phyloP scores from a whole-genome alignment of 2,797 vertebrate species.

The Gambelia wislizenii region DNA sequence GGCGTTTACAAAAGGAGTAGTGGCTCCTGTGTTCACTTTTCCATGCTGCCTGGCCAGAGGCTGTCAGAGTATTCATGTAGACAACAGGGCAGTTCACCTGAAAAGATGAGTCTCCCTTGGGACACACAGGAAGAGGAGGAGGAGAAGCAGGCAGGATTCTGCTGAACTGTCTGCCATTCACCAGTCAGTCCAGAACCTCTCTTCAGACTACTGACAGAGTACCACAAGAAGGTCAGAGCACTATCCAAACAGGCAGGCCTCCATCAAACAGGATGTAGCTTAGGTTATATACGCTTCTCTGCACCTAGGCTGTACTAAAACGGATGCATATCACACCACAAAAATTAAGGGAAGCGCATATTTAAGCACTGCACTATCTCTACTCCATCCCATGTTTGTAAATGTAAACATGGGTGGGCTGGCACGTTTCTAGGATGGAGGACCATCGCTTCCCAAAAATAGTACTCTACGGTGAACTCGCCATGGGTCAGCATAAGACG shows the following conservation, averaged over 20 bases:
- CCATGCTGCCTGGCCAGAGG: not conserved
- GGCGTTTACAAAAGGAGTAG: not conserved
- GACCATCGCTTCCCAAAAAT: no score
- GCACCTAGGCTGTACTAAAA: not conserved
- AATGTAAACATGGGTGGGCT: not conserved
- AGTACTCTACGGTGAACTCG: no score
- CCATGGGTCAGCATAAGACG: no score
- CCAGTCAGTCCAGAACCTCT: accelerated
- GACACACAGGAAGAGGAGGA: not conserved
- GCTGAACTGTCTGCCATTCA: accelerated
- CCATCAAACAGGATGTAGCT: not conserved
- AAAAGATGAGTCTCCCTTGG: not conserved
- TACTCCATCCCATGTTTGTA: not conserved
- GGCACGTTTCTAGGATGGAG: no score
- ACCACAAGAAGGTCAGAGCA: accelerated
- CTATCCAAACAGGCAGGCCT: not conserved
- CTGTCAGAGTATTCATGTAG: constrained; percentile 10
- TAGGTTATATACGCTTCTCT: accelerated
- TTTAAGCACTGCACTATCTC: not conserved
- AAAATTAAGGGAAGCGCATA: not conserved
- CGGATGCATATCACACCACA: accelerated
- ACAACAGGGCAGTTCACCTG: constrained; percentile 27
- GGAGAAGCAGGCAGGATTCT: accelerated
- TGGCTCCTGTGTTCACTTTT: constrained; percentile 23
- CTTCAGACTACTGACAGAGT: not conserved